phyloP scores from a whole-genome alignment of 23 tunicate genomes.

The Ciona savignyi region DNA sequence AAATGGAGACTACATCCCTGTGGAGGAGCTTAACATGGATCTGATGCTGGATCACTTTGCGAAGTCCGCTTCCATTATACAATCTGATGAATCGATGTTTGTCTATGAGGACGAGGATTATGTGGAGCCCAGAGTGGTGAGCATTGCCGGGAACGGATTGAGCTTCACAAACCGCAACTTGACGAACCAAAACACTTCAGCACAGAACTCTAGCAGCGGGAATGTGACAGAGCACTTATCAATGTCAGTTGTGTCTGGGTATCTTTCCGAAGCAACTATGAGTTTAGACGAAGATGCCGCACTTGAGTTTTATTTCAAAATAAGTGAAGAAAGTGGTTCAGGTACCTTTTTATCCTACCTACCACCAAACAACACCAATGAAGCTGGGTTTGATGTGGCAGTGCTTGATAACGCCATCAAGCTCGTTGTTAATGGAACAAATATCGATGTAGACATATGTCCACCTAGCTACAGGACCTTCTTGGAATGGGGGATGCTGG shows the following conservation, averaged over 20 bases:
- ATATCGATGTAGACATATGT: constrained; percentile 8
- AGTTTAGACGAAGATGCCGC: background rate
- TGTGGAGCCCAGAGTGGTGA: constrained; percentile 5
- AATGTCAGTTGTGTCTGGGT: background rate
- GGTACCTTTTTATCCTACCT: constrained; percentile 24
- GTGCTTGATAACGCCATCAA: constrained; percentile 11
- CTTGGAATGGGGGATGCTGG: constrained; percentile 30
- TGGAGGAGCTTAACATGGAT: background rate
- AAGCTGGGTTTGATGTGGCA: constrained; percentile 25
- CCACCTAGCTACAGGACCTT: constrained; percentile 15
- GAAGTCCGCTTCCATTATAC: background rate
- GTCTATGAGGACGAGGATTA: constrained; percentile 8
- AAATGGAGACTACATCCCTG: background rate
- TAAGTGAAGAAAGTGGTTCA: background rate
- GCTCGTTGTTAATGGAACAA: background rate
- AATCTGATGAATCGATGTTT: constrained; percentile 1
- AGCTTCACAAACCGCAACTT: constrained; percentile 3
- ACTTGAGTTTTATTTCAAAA: constrained; percentile 13
- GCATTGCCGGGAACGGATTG: constrained; percentile 10
- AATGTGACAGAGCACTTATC: background rate
- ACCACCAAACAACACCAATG: background rate
- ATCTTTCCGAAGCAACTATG: background rate
- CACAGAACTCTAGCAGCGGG: background rate
- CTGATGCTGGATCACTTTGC: background rate
- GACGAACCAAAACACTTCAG: background rate